Base-by-base conservation (phyloP, 2,797 vertebrate species). In the Echeneis naucrates region DNA sequence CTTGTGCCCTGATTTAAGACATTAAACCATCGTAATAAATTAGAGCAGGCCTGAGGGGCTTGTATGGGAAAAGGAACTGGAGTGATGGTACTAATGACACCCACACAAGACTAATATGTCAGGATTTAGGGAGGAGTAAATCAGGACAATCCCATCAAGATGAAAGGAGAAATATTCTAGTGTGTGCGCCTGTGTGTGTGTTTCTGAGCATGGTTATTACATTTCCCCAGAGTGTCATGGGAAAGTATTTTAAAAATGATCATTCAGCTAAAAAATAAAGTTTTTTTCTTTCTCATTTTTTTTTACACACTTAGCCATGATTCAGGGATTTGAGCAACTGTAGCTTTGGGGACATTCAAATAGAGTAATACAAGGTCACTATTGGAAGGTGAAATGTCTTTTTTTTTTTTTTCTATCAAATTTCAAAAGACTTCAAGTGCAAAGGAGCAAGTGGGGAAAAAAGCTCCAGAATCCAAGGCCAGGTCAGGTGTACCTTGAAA, bases 1-100 rank as follows among this genome's bases (percentile, higher is more conserved):
- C 85, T 72, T 83, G 73, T 79, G 83, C 76, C 82, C 47, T 84
- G 82, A 92, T 91, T 91, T 88, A 89, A 86, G 86, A 91, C 85
- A 90, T 93, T 93, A 92, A 91, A 91, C 82, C 81, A 77, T 82
- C 77, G 88, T 89, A 81, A 92, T 92, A 87, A 90, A 94, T 92
- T 87, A 91, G 71, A 88, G 68, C 65, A 44, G 48, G 76, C 87
- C 86, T 81, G 74, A 44, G 81, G 90, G 88, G 84, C 75, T 79
- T 90, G 85, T 79, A 74, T 85, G 82, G 80, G 79, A 88, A 89
- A 88, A 84, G 86, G 87, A 77, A 85, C 74, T 59, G 76, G 77
- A 91, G 84, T 91, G 90, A 93, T 89, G 80, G 72, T 78, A 87
- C 87, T 87, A 85, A 87, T 88, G 88, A 87, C 81, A 85, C 67